Evolutionary conservation across 2,797 vertebrate genomes (phyloP).

Genomic region (Cuniculus paca): DNA sequence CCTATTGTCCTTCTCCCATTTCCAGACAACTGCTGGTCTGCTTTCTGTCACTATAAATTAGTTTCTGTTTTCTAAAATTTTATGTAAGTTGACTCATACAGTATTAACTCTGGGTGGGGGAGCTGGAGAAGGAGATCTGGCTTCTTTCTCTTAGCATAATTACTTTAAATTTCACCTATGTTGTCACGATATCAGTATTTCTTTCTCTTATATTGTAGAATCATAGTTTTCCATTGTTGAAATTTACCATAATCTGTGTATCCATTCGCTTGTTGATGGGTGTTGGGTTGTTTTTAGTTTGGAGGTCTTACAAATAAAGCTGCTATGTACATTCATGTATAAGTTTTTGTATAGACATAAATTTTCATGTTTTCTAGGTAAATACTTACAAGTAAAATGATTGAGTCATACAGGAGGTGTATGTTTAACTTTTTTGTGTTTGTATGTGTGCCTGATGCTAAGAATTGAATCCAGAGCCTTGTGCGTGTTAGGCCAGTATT

Average conservation of each 20-base stretch:
- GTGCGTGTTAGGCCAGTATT: not conserved
- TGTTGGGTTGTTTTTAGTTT: not conserved
- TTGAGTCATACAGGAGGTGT: not conserved
- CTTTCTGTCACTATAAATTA: conserved; percentile 48
- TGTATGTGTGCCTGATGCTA: not conserved
- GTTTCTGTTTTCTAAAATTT: conserved; percentile 41
- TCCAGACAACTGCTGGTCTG: conserved; percentile 33
- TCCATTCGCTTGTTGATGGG: not conserved
- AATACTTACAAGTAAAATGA: not conserved
- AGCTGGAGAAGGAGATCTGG: not conserved
- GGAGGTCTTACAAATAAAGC: not conserved
- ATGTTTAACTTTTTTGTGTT: not conserved
- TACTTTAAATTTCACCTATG: not conserved
- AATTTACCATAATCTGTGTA: not conserved
- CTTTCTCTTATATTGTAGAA: not conserved
- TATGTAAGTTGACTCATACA: conserved; percentile 5
- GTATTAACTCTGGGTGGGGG: not conserved
- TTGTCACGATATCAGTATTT: not conserved
- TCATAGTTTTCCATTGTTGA: not conserved
- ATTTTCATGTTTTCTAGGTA: not conserved
- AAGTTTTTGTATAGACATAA: not conserved
- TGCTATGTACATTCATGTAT: not conserved
- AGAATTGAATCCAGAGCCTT: not conserved
- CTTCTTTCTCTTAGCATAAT: conserved; percentile 37
- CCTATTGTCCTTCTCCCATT: not conserved